Base-by-base conservation (phyloP, 2,888 invertebrate species). In the Tetragnatha montana region DNA sequence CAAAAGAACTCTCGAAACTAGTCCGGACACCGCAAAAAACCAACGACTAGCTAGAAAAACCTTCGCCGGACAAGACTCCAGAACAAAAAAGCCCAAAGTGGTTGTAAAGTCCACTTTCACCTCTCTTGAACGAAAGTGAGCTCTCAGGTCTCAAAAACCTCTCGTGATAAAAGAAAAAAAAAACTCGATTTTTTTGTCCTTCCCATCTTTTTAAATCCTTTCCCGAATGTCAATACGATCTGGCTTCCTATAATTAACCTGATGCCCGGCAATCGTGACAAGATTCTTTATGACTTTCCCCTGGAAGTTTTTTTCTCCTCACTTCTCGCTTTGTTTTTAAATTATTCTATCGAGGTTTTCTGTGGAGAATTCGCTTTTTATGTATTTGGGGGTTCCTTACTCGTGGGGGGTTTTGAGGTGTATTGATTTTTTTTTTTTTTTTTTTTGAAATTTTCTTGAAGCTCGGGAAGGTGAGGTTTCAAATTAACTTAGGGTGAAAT, bases 201-300 rank as follows among this genome's bases (percentile, higher is more conserved):
- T 14, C 12, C 73, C 60, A 7, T 21, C 50, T 74, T 75, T 49
- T 69, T 51, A 81, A 81, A 35, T 50, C 71, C 19, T 71, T 82
- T 21, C 73, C 70, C 88, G 68, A 83, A 89, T 89, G 89, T 89
- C 89, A 89, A 85, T 81, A 85, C 85, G 81, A 76, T 71, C 78
- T 82, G 89, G 80, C 60, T 76, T 80, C 71, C 81, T 76, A 85
- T 89, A 89, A 89, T 89, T 89, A 85, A 89, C 85, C 89, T 89
- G 89, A 89, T 89, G 89, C 89, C n/a, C 51, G 17, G 68, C 35
- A 84, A n/a, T 75, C 89, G 89, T 89, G 89, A 89, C 85, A 21
- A 81, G 85, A 81, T 78, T 79, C 83, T 21, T 86, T 21, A 74
- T 73, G 83, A 88, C 51, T 78, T 75, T 6, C 49, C 7, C 7